Evolutionary conservation across 2,888 invertebrate genomes (phyloP), one percentile per base, ranked within the genome.

Genomic region (Melangyna quadrimaculata): DNA sequence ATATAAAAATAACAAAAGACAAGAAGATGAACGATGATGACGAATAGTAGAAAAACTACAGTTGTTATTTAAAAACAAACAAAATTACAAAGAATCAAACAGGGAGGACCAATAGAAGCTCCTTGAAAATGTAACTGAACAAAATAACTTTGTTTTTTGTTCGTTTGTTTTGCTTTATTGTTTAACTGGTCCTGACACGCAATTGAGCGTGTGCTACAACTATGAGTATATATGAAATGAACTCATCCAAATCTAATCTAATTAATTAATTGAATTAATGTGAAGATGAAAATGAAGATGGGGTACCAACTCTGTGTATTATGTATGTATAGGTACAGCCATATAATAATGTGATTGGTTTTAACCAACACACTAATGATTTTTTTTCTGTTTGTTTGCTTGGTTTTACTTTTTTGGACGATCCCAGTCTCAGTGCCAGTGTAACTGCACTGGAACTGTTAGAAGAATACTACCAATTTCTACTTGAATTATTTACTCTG

Each of bases 181-280:
- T 81, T 86, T 86, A 72, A 72, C 80, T 86, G 84, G 37, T 72
- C 73, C 70, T 86, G 86, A 73, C 80, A 81, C 77, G 80, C 80
- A 80, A 81, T 81, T 81, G 80, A 81, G 72, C 81, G 84, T 79
- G 75, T 77, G 71, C 72, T 75, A n/a, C n/a, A n/a, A n/a, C n/a
- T n/a, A 61, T 79, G 37, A 67, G 27, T 40, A 37, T 79, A 72
- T 61, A 57, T 61, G 17, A 55, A 17, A 61, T 79, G 79, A 84
- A 79, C 80, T 80, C 80, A 79, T 72, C 75, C 72, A 72, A 72
- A 72, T 75, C 67, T 84, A 72, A 72, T 75, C 67, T 84, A 84
- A 79, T 84, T 79, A 84, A 84, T 84, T 84, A 84, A 84, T 84
- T 84, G 75, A 79, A n/a, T n/a, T n/a, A n/a, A 84, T 72, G 67